These are phyloP conservation scores for Hermetia illucens DNA, from an alignment of 1,140 invertebrate species.

Conservation along the genomic window DNA sequence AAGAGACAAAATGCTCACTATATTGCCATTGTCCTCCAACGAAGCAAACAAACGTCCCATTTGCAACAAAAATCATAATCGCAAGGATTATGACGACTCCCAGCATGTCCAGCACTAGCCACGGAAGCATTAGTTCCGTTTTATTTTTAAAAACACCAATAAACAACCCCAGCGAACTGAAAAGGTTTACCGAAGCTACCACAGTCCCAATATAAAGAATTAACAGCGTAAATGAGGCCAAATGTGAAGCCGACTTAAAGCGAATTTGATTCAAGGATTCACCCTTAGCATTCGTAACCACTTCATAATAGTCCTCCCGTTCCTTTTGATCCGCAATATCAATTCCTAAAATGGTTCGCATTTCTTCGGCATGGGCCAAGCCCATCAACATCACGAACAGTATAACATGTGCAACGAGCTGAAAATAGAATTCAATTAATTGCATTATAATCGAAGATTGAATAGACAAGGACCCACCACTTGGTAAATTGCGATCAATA, in stretches of 20 bases:
- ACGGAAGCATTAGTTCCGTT: slow-evolving; percentile 20
- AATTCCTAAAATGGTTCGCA: slow-evolving; percentile 19
- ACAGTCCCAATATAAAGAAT: slow-evolving; percentile 17
- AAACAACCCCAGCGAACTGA: slow-evolving; percentile 20
- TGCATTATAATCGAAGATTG: slow-evolving; percentile 7
- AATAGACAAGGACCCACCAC: slow-evolving; percentile 16
- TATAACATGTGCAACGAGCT: slow-evolving; percentile 23
- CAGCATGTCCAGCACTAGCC: slow-evolving; percentile 23
- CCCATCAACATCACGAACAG: slow-evolving; percentile 23
- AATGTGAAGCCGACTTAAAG: slow-evolving; percentile 18
- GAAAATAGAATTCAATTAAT: slow-evolving; percentile 7
- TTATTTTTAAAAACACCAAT: slow-evolving; percentile 24
- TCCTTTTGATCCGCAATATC: slow-evolving; percentile 28
- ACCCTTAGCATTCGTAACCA: slow-evolving; percentile 13
- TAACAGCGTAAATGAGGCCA: slow-evolving; percentile 22
- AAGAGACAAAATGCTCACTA: slow-evolving; percentile 15
- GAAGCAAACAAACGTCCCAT: slow-evolving; percentile 16
- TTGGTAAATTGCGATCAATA: slow-evolving; percentile 25
- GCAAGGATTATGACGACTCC: slow-evolving; percentile 13
- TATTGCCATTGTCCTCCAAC: slow-evolving; percentile 18
- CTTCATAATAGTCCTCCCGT: slow-evolving; percentile 20
- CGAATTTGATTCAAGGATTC: slow-evolving; percentile 18
- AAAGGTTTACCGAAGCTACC: slow-evolving; percentile 14
- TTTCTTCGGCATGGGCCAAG: slow-evolving; percentile 25
- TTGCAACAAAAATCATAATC: slow-evolving; percentile 17